Evolutionary conservation across 2,888 invertebrate species (phyloP).

Genomic region (Sesamia inferens): DNA sequence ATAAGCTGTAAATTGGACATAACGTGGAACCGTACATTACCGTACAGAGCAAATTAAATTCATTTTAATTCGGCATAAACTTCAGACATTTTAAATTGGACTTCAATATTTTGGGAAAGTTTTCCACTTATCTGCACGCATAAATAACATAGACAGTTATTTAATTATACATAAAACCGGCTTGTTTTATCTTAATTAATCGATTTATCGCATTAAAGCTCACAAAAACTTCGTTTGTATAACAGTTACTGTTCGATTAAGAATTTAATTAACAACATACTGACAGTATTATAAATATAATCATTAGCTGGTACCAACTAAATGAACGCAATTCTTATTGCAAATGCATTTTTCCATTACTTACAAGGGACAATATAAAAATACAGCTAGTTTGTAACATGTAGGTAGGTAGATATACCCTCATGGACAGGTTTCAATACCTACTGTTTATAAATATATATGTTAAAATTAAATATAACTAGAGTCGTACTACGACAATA

Average conservation of each 20-base stretch:
- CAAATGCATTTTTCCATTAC: conserved; percentile 28
- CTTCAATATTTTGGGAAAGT: conserved; percentile 15
- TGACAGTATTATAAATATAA: conserved; percentile 19
- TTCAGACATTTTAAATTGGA: conserved; percentile 50
- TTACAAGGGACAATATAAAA: background rate
- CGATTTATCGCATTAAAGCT: conserved; percentile 20
- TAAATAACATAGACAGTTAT: conserved; percentile 42
- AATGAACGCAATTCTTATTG: conserved; percentile 30
- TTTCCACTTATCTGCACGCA: conserved; percentile 30
- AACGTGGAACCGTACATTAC: conserved; percentile 57
- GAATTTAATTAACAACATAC: conserved; percentile 27
- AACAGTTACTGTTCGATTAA: conserved; percentile 57
- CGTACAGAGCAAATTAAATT: conserved; percentile 59
- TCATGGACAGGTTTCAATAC: background rate
- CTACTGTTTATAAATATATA: background rate
- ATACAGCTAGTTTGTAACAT: background rate
- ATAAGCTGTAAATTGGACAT: conserved; percentile 57
- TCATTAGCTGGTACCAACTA: background rate
- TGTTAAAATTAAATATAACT: background rate
- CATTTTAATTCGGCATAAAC: conserved; percentile 39
- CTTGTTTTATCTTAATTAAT: conserved; percentile 3
- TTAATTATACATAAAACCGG: conserved; percentile 26
- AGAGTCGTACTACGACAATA: conserved; percentile 4
- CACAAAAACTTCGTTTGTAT: conserved; percentile 3
- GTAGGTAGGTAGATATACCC: background rate